These are phyloP conservation scores for Drosophila pegasa DNA, from an alignment of 2,888 invertebrate species.

Conservation along the genomic window DNA sequence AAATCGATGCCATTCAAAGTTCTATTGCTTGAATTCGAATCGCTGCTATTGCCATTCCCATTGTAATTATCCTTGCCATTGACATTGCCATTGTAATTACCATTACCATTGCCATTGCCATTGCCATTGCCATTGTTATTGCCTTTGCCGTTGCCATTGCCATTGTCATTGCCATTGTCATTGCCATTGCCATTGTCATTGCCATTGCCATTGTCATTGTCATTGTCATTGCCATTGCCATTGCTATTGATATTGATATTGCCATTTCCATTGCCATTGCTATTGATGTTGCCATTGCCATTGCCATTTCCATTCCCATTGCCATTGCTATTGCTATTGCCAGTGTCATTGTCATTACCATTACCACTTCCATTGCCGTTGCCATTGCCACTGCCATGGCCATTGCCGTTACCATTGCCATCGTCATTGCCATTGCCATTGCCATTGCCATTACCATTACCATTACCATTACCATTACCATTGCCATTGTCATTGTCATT, in stretches of 20 bases:
- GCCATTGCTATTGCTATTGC: background rate
- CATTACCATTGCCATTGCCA: too few species aligned
- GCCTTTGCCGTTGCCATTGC: background rate
- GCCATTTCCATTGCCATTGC: too few species aligned
- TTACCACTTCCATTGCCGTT: too few species aligned
- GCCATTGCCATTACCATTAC: background rate
- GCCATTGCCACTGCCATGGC: slow-evolving; percentile 18
- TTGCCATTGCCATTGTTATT: background rate
- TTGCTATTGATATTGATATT: background rate
- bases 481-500: background rate
- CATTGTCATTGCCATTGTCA: background rate
- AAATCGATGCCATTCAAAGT: slow-evolving; percentile 28
- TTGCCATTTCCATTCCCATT: background rate
- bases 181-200: background rate
- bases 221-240: background rate
- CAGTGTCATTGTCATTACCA: too few species aligned
- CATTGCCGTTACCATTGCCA: slow-evolving; percentile 8
- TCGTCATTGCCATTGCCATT: too few species aligned
- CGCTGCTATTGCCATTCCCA: slow-evolving; percentile 37
- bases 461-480: background rate
- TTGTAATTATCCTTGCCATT: background rate
- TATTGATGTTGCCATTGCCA: background rate
- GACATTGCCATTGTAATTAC: background rate
- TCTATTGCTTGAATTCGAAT: slow-evolving; percentile 36
- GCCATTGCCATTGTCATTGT: slow-evolving; percentile 20